phyloP scores from a whole-genome alignment of 2,888 invertebrate genomes.

The Congeria kusceri region DNA sequence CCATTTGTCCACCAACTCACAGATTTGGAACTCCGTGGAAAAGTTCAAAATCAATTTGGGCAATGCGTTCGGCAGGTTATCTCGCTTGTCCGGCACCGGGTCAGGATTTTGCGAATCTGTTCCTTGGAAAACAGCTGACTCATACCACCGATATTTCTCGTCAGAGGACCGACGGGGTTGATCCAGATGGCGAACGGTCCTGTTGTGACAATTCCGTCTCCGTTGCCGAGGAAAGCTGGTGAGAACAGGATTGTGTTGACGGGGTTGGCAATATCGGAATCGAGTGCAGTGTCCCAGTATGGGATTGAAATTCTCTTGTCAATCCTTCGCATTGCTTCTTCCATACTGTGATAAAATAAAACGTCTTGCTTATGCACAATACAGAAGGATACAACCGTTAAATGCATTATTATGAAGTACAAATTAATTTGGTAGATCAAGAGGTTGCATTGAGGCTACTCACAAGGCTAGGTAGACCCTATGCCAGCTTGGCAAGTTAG shows the following conservation, averaged over 20 bases:
- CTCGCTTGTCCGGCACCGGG: constrained; percentile 47
- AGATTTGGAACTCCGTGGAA: constrained; percentile 73
- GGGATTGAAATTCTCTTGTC: constrained; percentile 69
- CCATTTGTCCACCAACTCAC: constrained; percentile 75
- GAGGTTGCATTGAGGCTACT: constrained; percentile 25
- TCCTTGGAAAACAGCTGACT: constrained; percentile 65
- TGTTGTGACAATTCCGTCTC: constrained; percentile 66
- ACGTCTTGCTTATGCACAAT: too few species aligned
- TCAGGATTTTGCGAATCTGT: constrained; percentile 57
- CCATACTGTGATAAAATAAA: constrained; percentile 62
- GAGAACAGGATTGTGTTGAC: constrained; percentile 70
- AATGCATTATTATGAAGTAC: too few species aligned
- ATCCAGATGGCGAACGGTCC: constrained; percentile 76
- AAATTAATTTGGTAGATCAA: too few species aligned
- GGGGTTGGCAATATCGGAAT: constrained; percentile 68
- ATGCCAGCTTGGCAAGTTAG: constrained; percentile 77
- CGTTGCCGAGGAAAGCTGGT: constrained; percentile 68
- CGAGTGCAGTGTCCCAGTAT: constrained; percentile 74
- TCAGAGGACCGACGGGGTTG: constrained; percentile 64
- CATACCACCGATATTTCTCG: constrained; percentile 66
- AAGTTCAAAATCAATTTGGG: constrained; percentile 48
- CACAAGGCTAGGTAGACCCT: constrained; percentile 73
- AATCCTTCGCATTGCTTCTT: constrained; percentile 71
- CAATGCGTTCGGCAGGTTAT: constrained; percentile 52
- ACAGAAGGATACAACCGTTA: too few species aligned